Evolutionary conservation across 2,113 vertebrate species (phyloP).

Genomic region (Hippocampus guttulatus): DNA sequence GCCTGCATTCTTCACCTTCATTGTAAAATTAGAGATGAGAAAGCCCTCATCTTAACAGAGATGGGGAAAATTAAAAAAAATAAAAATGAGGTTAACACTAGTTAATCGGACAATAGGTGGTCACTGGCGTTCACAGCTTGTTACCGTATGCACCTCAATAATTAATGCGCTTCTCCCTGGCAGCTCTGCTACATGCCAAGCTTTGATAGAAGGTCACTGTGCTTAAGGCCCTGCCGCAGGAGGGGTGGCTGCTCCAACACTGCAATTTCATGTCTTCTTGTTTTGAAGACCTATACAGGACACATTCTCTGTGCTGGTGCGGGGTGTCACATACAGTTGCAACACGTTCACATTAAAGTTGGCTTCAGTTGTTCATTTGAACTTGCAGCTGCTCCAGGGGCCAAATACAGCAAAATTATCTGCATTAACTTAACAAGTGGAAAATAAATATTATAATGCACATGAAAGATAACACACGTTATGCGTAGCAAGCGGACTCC

Average conservation of each 20-base stretch:
- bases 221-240: slow-evolving; percentile 66
- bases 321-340: not conserved
- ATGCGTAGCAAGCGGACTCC: not conserved
- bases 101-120: slow-evolving; percentile 68
- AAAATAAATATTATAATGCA: not conserved
- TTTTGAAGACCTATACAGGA: slow-evolving; percentile 45
- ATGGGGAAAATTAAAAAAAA: slow-evolving; percentile 3
- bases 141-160: slow-evolving; percentile 71
- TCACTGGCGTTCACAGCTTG: slow-evolving; percentile 64
- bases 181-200: slow-evolving; percentile 63
- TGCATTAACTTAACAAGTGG: not conserved
- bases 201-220: slow-evolving; percentile 77
- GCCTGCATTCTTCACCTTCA: not conserved
- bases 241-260: slow-evolving; percentile 46
- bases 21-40: not conserved
- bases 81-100: slow-evolving; percentile 59
- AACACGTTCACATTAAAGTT: not conserved
- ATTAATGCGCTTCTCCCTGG: slow-evolving; percentile 69
- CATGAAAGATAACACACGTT: not conserved
- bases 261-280: slow-evolving; percentile 53
- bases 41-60: slow-evolving; percentile 21
- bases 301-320: not conserved
- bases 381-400: not conserved
- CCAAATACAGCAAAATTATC: not conserved
- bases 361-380: not conserved